Conservation (phyloP, 1,140 invertebrate species). For the Tyrophagus putrescentiae region DNA sequence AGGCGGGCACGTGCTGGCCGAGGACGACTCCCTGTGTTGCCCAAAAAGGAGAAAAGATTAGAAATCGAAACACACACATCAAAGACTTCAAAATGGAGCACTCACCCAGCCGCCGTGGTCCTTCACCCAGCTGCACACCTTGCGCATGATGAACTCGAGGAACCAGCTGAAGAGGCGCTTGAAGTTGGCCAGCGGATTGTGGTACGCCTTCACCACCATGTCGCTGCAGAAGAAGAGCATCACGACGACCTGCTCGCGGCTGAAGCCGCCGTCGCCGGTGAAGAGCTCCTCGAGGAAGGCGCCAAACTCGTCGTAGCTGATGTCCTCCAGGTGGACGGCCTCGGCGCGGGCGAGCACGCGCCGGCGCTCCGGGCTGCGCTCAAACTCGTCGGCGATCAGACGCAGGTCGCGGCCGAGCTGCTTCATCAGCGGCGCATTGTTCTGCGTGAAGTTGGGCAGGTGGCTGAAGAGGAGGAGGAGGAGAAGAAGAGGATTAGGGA, state of each 20-base stretch:
- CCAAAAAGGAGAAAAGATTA: not conserved
- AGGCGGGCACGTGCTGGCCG: not conserved
- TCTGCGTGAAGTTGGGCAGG: slow-evolving; percentile 10
- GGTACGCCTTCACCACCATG: slow-evolving; percentile 30
- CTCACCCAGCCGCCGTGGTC: slow-evolving; percentile 32
- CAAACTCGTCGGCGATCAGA: slow-evolving; percentile 32
- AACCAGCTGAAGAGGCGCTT: slow-evolving; percentile 32
- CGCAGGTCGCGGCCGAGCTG: slow-evolving; percentile 30
- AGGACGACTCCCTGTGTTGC: slow-evolving; percentile 8
- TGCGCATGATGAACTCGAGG: slow-evolving; percentile 29
- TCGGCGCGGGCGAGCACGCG: slow-evolving; percentile 29
- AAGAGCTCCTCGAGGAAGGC: slow-evolving; percentile 21
- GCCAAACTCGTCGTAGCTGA: slow-evolving; percentile 20
- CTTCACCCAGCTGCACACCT: slow-evolving; percentile 32
- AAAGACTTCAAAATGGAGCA: not conserved
- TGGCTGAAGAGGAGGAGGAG: slow-evolving; percentile 1
- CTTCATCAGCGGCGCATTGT: not conserved
- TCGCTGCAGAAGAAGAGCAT: slow-evolving; percentile 38
- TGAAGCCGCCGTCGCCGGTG: slow-evolving; percentile 24
- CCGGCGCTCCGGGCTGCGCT: slow-evolving; percentile 29
- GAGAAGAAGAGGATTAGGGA: not conserved
- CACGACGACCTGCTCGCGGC: slow-evolving; percentile 33
- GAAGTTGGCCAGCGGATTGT: slow-evolving; percentile 21
- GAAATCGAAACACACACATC: not conserved
- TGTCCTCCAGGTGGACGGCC: slow-evolving; percentile 26